Evolutionary conservation across 2,113 vertebrate species (phyloP).

Genomic region (Cinclus mexicanus): DNA sequence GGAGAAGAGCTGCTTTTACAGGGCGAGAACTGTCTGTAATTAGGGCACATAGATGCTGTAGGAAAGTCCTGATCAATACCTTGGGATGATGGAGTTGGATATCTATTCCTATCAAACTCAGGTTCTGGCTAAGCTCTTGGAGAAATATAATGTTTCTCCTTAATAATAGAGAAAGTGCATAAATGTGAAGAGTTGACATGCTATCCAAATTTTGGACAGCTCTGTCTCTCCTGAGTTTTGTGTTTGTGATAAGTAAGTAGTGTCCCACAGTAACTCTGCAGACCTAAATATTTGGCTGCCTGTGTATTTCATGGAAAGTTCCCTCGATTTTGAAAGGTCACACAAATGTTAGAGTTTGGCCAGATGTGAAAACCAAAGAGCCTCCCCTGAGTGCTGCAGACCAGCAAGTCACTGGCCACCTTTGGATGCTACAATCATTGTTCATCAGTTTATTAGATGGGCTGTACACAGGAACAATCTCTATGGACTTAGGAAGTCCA

Average conservation of each 20-base stretch:
- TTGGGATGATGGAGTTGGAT: not conserved
- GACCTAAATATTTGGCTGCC: constrained; percentile 30
- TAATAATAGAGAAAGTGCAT: not conserved
- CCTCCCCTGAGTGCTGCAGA: not conserved
- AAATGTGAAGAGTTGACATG: not conserved
- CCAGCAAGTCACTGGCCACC: not conserved
- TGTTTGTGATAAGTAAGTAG: constrained; percentile 29
- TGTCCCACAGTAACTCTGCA: not conserved
- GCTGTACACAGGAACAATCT: not conserved
- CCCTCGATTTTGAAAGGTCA: constrained; percentile 10
- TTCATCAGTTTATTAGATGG: not conserved
- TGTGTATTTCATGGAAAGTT: constrained; percentile 7
- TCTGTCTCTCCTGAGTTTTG: not conserved
- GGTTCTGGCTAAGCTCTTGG: not conserved
- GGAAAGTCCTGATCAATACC: not conserved
- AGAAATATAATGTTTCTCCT: not conserved
- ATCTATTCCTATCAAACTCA: not conserved
- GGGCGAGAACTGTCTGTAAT: not conserved
- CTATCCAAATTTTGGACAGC: not conserved
- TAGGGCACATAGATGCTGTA: not conserved
- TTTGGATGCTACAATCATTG: not conserved
- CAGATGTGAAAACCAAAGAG: constrained; percentile 7
- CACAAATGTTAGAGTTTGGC: constrained; percentile 6
- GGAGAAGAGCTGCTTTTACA: not conserved
- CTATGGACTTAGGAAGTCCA: not conserved